Evolutionary conservation across 2,797 vertebrate genomes (phyloP).

Genomic region (Manis pentadactyla): DNA sequence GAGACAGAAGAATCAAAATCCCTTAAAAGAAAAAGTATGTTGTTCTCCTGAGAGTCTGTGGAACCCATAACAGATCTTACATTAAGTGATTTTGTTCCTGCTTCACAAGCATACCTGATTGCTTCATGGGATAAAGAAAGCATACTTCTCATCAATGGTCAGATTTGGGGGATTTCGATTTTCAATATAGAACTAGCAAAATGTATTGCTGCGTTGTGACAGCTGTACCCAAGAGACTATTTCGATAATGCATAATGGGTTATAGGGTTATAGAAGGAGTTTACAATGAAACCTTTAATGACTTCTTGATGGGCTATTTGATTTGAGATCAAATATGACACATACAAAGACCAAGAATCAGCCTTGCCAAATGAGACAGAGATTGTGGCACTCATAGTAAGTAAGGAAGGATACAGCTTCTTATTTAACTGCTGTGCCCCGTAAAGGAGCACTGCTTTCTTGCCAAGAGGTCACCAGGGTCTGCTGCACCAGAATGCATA

Average conservation of each 20-base stretch:
- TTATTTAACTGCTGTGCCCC: not conserved
- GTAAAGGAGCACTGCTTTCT: not conserved
- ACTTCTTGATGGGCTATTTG: not conserved
- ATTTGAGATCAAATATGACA: not conserved
- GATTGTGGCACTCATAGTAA: not conserved
- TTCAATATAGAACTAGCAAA: not conserved
- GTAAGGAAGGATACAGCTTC: not conserved
- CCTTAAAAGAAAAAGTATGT: not conserved
- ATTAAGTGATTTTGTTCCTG: not conserved
- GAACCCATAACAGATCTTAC: not conserved
- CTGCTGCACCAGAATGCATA: not conserved
- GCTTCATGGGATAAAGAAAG: not conserved
- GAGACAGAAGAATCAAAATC: constrained; percentile 17
- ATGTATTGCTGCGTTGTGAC: not conserved
- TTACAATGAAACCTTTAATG: not conserved
- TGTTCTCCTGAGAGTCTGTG: not conserved
- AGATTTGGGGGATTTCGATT: constrained; percentile 2
- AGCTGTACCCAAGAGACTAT: not conserved
- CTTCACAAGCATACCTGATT: not conserved
- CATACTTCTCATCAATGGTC: not conserved
- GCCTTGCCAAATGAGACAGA: not conserved
- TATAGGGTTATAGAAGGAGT: not conserved
- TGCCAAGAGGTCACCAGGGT: not conserved
- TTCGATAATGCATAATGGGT: not conserved
- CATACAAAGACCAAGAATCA: not conserved